phyloP scores from a whole-genome alignment of 2,113 vertebrate genomes.

The Tyrannus savana region DNA sequence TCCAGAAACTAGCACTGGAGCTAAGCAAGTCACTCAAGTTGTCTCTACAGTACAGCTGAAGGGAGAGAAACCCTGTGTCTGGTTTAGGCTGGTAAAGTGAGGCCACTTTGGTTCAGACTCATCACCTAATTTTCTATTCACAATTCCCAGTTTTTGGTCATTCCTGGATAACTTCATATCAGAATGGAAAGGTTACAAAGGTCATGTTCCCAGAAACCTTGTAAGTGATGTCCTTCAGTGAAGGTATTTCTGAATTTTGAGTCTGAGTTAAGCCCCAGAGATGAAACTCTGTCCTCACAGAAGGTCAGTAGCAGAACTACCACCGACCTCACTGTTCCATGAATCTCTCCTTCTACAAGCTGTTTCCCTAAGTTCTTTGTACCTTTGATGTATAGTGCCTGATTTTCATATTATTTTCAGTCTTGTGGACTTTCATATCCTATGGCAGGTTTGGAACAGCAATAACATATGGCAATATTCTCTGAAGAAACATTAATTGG shows the following conservation, averaged over 20 bases:
- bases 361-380: not conserved
- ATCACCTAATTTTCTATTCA: not conserved
- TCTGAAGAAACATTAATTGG: not conserved
- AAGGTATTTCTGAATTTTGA: not conserved
- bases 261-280: not conserved
- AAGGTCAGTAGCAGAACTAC: not conserved
- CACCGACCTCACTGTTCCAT: not conserved
- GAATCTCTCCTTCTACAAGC: not conserved
- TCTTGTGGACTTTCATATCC: not conserved
- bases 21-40: not conserved
- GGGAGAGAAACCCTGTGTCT: not conserved
- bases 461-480: not conserved
- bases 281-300: not conserved
- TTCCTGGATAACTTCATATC: not conserved
- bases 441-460: not conserved
- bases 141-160: not conserved
- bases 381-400: not conserved
- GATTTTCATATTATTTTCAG: not conserved
- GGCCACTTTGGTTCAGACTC: not conserved
- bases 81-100: not conserved
- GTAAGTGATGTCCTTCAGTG: not conserved
- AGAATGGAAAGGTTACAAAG: not conserved
- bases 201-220: not conserved
- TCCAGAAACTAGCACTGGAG: not conserved
- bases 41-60: not conserved